Percentiles rank a stretch among this genome's conserved stretches.
phyloP scores from a whole-genome alignment of 2,113 vertebrate genomes.

The Pogona vitticeps region DNA sequence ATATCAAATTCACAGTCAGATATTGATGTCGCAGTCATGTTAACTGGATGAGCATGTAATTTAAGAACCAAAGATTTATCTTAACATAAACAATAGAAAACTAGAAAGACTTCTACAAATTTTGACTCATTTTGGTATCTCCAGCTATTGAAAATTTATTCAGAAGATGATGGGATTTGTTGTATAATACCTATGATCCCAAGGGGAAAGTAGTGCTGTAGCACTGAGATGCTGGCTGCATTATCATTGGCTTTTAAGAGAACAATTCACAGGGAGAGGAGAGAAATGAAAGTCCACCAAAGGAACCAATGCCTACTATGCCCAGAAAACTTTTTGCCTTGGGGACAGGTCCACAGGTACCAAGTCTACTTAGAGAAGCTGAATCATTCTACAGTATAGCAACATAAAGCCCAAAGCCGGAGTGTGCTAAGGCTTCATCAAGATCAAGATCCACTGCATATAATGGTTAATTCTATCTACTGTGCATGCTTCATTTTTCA shows the following conservation, averaged over 20 bases:
- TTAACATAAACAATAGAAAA: background rate
- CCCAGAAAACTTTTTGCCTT: background rate
- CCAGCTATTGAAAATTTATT: background rate
- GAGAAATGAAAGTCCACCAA: background rate
- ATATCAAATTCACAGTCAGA: background rate
- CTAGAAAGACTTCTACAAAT: background rate
- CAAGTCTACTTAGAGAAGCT: background rate
- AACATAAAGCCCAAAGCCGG: background rate
- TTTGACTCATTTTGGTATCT: background rate
- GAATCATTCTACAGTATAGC: background rate
- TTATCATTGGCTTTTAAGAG: background rate
- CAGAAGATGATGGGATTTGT: background rate
- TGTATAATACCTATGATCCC: background rate
- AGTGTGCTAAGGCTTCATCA: too few relatives aligned
- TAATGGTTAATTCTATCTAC: background rate
- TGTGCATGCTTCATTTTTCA: background rate
- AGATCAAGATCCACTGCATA: background rate
- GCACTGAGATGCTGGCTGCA: background rate
- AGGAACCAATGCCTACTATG: background rate
- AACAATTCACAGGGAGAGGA: background rate
- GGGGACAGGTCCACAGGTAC: background rate
- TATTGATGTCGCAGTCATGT: background rate
- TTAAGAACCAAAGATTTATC: background rate
- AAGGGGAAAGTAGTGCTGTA: background rate
- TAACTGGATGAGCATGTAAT: background rate